Base-by-base conservation (phyloP, 2,888 invertebrate species). In the Dynastes hyllus region DNA sequence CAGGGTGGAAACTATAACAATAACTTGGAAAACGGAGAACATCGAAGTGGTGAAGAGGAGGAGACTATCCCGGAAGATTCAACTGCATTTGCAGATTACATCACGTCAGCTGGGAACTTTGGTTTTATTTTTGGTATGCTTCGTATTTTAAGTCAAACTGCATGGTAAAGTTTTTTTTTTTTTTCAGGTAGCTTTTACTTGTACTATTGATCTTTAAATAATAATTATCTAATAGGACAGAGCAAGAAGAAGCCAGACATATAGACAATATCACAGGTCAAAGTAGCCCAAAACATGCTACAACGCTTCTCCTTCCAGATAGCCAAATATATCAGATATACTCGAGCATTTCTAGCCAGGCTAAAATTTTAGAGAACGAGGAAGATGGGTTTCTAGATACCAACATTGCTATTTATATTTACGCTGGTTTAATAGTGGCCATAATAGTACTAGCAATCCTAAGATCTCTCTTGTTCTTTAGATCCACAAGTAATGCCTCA, bases 401-500 rank as follows among this genome's bases (percentile, higher is more conserved):
- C 11, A 61, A 83, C 6, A 76, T 82, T 11, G 86, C 86, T 32
- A 87, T 91, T 45, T 88, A 88, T 65, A 81, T 91, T 32, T 90
- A 90, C 78, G 85, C 87, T 0, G 86, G 84, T 3, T 82, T 89
- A n/a, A 88, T 90, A 0, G 2, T 85, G 0, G 45, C 81, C 0
- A 87, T 88, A 40, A 85, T 89, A 3, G 5, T 88, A 0, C 76
- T 87, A 1, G 92, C 92, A 67, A 89, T 92, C 8, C 89, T 91
- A 5, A 90, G 94, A 13, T 93, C 93, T 0, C 91, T 92, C 82
- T 90, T 93, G 84, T 95, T 95, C 89, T 95, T 96, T 88, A 92
- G 92, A 84, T 91, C 94, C 13, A 95, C 94, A 87, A 94, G 95
- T 92, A 92, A 91, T 11, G 92, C 96, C 0, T 95, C 96, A 0